phyloP scores from a whole-genome alignment of 2,113 vertebrate genomes.

The Corvus moneduloides region DNA sequence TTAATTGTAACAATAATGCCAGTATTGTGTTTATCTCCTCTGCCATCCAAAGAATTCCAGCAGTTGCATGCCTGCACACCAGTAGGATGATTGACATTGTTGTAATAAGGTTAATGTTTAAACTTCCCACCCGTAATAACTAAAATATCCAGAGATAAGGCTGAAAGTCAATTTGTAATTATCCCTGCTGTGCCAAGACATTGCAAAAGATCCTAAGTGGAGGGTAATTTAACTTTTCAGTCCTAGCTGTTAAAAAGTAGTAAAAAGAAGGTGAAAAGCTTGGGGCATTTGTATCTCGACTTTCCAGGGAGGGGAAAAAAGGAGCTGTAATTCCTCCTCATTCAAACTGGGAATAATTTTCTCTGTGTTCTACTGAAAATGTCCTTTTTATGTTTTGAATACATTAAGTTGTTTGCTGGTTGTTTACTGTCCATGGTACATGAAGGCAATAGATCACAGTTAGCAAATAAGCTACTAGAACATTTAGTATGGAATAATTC shows the following conservation, averaged over 20 bases:
- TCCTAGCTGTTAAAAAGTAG: background rate
- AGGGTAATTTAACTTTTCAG: conserved; percentile 36
- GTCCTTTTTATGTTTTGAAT: conserved; percentile 5
- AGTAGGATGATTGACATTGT: conserved; percentile 47
- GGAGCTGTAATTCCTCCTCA: background rate
- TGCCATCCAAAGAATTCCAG: conserved; percentile 41
- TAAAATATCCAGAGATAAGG: conserved; percentile 60
- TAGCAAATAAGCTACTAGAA: conserved; percentile 51
- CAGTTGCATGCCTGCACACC: conserved; percentile 31
- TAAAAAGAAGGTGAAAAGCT: background rate
- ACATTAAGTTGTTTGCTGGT: background rate
- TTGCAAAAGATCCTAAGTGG: conserved; percentile 49
- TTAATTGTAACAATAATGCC: background rate
- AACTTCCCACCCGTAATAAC: conserved; percentile 52
- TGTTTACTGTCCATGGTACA: conserved; percentile 43
- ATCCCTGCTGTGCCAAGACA: conserved; percentile 30
- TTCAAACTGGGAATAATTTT: background rate
- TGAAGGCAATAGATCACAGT: conserved; percentile 32
- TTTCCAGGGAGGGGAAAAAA: background rate
- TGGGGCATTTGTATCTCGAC: background rate
- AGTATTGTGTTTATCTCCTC: conserved; percentile 34
- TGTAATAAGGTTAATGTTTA: conserved; percentile 67
- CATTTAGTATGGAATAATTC: conserved; percentile 16
- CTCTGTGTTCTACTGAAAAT: background rate
- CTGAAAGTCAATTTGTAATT: conserved; percentile 61